Conservation (phyloP, 2,797 vertebrate genomes). For the Sebastes trivittatus region DNA sequence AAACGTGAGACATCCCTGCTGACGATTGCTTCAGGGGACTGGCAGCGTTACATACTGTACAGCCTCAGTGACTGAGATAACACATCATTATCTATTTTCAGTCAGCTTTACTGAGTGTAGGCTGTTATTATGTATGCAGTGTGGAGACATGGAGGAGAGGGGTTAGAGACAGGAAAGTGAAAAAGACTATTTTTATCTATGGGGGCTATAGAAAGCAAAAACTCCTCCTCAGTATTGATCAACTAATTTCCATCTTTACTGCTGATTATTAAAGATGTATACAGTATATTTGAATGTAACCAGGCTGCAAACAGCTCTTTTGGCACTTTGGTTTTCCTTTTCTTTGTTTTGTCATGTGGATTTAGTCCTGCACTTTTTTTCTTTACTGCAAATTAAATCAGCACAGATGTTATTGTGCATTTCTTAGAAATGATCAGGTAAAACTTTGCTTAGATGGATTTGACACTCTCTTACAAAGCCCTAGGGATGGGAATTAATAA, state of each 20-base stretch:
- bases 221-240: background rate
- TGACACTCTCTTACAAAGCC: background rate
- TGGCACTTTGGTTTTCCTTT: background rate
- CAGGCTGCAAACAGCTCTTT: background rate
- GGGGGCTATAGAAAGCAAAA: background rate
- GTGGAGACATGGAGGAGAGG: constrained; percentile 19
- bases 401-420: background rate
- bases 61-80: constrained; percentile 50
- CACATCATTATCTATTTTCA: constrained; percentile 70
- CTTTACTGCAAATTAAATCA: background rate
- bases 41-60: constrained; percentile 29
- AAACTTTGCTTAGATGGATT: background rate
- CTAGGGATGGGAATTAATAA: background rate
- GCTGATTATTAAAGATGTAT: background rate
- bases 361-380: background rate
- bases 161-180: constrained; percentile 23
- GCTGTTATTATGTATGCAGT: constrained; percentile 56
- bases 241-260: background rate
- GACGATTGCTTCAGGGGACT: constrained; percentile 25
- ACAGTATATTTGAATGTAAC: background rate
- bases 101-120: constrained; percentile 30
- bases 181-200: background rate
- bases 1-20: constrained; percentile 38
- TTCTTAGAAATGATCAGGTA: constrained; percentile 5
- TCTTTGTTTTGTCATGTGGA: background rate